Conservation (phyloP, 1,140 invertebrate species). For the Chlorops oryzae region DNA sequence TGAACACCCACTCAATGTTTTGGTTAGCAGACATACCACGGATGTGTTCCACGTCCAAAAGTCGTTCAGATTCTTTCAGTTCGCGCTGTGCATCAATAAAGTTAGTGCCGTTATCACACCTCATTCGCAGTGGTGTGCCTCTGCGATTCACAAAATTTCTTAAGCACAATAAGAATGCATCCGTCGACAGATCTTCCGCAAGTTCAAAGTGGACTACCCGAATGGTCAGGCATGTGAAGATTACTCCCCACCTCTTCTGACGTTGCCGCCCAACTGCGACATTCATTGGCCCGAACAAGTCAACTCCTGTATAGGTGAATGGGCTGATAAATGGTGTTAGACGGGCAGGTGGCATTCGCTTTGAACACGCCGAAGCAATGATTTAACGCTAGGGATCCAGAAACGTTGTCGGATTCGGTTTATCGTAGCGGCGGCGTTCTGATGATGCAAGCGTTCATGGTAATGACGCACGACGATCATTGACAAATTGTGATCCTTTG, state of each 20-base stretch:
- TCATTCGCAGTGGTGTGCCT: slow-evolving; percentile 5
- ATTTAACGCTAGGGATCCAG: slow-evolving; percentile 4
- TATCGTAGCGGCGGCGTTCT: slow-evolving; percentile 4
- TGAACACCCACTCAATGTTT: slow-evolving; percentile 11
- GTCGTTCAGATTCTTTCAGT: not conserved
- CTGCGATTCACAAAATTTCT: slow-evolving; percentile 11
- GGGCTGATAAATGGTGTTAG: slow-evolving; percentile 9
- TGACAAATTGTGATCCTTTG: not conserved
- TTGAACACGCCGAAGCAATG: not conserved
- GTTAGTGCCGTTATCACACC: slow-evolving; percentile 11
- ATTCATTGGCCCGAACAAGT: slow-evolving; percentile 5
- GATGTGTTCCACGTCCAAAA: slow-evolving; percentile 1
- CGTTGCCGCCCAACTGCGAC: slow-evolving; percentile 1
- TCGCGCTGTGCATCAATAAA: slow-evolving; percentile 7
- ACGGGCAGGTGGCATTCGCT: not conserved
- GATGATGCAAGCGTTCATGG: slow-evolving; percentile 8
- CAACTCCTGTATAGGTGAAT: slow-evolving; percentile 10
- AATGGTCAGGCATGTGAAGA: slow-evolving; percentile 12
- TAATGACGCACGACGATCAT: not conserved
- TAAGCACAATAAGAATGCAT: slow-evolving; percentile 13
- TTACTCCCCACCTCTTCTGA: slow-evolving; percentile 11
- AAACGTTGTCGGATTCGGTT: slow-evolving; percentile 3
- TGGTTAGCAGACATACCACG: not conserved
- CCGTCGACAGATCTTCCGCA: slow-evolving; percentile 7
- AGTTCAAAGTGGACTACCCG: slow-evolving; percentile 12